Evolutionary conservation across 2,888 invertebrate genomes (phyloP), one percentile per base, ranked within the genome.

Genomic region (Ephialtes manifestator): DNA sequence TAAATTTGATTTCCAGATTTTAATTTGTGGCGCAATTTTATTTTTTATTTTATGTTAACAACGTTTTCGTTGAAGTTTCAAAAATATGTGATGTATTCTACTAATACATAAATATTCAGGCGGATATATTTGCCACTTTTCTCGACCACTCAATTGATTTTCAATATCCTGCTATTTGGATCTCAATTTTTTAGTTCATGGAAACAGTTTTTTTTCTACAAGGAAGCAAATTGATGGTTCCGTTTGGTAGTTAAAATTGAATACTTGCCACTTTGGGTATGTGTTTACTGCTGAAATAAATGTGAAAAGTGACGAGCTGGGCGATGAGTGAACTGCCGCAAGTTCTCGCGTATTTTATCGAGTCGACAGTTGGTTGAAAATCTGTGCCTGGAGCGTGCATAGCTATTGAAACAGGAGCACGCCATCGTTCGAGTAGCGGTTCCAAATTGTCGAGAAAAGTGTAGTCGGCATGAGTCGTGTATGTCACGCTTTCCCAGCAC

Each of bases 401-500:
- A 3, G 98, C 97, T 89, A 98, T 95, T 91, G 98, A 98, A 87
- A 98, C 95, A 0, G 98, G 98, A 1, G 98, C 98, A 93, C 96
- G 96, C 98, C 98, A 98, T 91, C 97, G 96, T 93, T 97, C 97
- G 92, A 98, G 95, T 90, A 99, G 95, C 84, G 98, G 97, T 93
- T 96, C 96, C 90, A 98, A 95, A 94, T 99, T 98, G 94, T 98
- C 97, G 92, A 98, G 96, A 95, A 98, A 98, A 89, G 98, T 97
- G 94, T 96, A 98, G 91, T 98, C 98, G 4, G 97, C 98, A 94
- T 98, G 98, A 15, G 98, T 98, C 48, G 98, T 98, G 92, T 98
- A 98, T 0, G 98, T 98, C 87, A 98, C 96, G 88, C 96, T 96
- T 94, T 98, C 97, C 94, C 97, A 97, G 94, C 98, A 98, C 92